These are phyloP conservation scores for Tortricodes alternella DNA, from an alignment of 2,888 invertebrate genomes.

Conservation along the genomic window DNA sequence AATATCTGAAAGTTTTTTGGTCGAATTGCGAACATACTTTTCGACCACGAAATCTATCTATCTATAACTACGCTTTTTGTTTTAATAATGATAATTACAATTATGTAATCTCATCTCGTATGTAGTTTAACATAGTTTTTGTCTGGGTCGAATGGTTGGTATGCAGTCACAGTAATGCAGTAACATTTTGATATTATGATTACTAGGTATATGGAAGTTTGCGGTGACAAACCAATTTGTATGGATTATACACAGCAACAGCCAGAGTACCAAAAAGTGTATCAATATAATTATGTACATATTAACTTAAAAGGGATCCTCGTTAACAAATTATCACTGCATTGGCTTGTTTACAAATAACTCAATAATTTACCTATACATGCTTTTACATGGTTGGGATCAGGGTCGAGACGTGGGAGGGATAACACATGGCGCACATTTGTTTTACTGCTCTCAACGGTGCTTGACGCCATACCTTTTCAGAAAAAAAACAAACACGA, in stretches of 20 bases:
- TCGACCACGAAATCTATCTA: too few species aligned
- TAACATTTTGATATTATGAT: too few species aligned
- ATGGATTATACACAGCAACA: too few species aligned
- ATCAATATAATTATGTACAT: background rate
- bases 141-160: background rate
- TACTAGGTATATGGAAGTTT: too few species aligned
- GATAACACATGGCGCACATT: slow-evolving; percentile 29
- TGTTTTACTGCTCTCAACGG: slow-evolving; percentile 17
- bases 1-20: background rate
- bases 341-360: slow-evolving; percentile 8
- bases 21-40: background rate
- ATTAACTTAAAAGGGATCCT: background rate
- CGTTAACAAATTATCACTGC: slow-evolving; percentile 12
- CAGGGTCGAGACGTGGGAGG: slow-evolving; percentile 27
- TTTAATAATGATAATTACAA: background rate
- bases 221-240: too few species aligned
- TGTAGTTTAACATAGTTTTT: background rate
- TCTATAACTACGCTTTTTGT: too few species aligned
- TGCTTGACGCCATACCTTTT: slow-evolving; percentile 9
- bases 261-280: too few species aligned
- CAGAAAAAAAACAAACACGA: background rate
- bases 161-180: background rate
- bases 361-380: slow-evolving; percentile 19
- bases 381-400: slow-evolving; percentile 20
- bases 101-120: slow-evolving; percentile 3